Conservation (phyloP, 2,113 vertebrate genomes). For the Poeciliopsis turrubarensis region DNA sequence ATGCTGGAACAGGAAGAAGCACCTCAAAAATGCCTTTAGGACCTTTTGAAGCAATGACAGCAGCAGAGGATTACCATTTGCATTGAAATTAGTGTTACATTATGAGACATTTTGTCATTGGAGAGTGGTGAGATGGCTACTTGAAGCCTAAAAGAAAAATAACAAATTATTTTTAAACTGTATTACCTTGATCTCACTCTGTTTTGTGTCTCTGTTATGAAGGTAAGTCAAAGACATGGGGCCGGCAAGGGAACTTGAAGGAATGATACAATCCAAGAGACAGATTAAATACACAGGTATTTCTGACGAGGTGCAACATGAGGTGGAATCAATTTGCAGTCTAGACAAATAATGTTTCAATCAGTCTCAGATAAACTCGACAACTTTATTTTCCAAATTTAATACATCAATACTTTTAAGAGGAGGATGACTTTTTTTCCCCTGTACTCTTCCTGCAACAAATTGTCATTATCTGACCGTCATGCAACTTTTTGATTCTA, state of each 20-base stretch:
- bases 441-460: background rate
- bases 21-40: slow-evolving; percentile 9
- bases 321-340: background rate
- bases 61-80: slow-evolving; percentile 9
- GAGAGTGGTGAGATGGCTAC: slow-evolving; percentile 11
- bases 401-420: background rate
- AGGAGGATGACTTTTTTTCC: background rate
- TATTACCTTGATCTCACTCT: background rate
- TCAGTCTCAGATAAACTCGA: background rate
- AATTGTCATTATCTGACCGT: background rate
- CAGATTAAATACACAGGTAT: background rate
- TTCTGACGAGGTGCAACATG: background rate
- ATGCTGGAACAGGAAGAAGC: slow-evolving; percentile 3
- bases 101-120: slow-evolving; percentile 42
- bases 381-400: background rate
- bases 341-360: background rate
- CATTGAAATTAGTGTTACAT: slow-evolving; percentile 18
- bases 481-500: background rate
- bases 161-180: background rate
- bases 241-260: slow-evolving; percentile 10
- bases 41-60: background rate
- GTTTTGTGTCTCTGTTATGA: background rate
- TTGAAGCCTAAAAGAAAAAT: slow-evolving; percentile 12
- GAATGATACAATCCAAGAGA: background rate
- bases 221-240: slow-evolving; percentile 19